Evolutionary conservation across 2,888 invertebrate genomes (phyloP), one percentile per base, ranked within the genome.

Genomic region (Sussaba pulchella): DNA sequence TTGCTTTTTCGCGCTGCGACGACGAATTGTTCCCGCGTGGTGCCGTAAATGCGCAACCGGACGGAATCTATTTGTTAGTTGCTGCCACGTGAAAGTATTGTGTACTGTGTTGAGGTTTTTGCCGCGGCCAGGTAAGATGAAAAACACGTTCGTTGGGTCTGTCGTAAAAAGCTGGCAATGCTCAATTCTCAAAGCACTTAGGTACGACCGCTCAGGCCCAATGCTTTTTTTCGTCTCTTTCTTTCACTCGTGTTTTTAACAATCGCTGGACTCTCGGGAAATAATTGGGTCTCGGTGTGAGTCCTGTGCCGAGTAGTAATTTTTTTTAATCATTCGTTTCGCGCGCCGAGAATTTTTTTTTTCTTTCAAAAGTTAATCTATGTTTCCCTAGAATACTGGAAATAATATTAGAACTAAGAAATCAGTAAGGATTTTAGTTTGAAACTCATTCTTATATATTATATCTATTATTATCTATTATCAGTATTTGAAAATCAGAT

Each of bases 21-120:
- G 76, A 75, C 78, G 81, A 82, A 84, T 83, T 83, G 83, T 81
- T 74, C 83, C 81, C 81, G 61, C 50, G 78, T 76, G 82, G 66
- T 59, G 50, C 59, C 66, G 66, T 71, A 81, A 82, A 84, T 64
- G 70, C 59, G 57, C 47, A 81, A 78, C 69, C 57, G 64, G 67
- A 72, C 74, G 36, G 63, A 81, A 78, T 82, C 75, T 81, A 72
- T 78, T 78, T 78, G 54, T 79, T 47, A 63, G 24, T 14, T 36
- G 57, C 31, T n/a, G 54, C 54, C 54, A 43, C 45, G 26, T 17
- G 52, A 64, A 69, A 74, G 59, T 73, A 36, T n/a, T n/a, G n/a
- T n/a, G n/a, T n/a, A n/a, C n/a, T n/a, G n/a, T n/a, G n/a, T n/a
- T n/a, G n/a, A n/a, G n/a, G n/a, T n/a, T n/a, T n/a, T n/a, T n/a